Evolutionary conservation across 2,113 vertebrate genomes (phyloP).

Genomic region (Stigmatopora nigra): DNA sequence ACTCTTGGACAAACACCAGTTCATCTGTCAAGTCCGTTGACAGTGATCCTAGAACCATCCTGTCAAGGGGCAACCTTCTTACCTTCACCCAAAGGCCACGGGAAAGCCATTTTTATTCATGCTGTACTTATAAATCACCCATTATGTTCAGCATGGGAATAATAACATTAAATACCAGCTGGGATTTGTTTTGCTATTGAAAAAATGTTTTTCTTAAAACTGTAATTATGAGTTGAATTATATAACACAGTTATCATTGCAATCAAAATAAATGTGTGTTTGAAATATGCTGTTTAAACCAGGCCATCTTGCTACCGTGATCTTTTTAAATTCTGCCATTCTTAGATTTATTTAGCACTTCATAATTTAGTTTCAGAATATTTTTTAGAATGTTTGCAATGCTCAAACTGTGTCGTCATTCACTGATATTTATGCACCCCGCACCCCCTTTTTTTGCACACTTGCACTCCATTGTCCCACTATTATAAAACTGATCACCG

Average conservation of each 20-base stretch:
- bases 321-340: not conserved
- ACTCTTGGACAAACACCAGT: slow-evolving; percentile 60
- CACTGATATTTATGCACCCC: not conserved
- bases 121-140: not conserved
- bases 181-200: not conserved
- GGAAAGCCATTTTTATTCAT: not conserved
- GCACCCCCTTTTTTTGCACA: not conserved
- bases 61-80: slow-evolving; percentile 4
- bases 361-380: not conserved
- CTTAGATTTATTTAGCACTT: not conserved
- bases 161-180: not conserved
- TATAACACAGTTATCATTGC: not conserved
- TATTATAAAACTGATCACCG: not conserved
- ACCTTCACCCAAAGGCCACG: slow-evolving; percentile 4
- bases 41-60: slow-evolving; percentile 5
- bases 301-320: not conserved
- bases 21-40: slow-evolving; percentile 44
- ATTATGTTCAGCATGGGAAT: not conserved
- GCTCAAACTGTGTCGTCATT: not conserved
- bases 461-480: not conserved
- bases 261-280: not conserved
- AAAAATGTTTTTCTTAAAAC: not conserved
- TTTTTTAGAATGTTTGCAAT: not conserved
- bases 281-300: not conserved
- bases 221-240: not conserved